Base-by-base conservation (phyloP, 2,888 invertebrate species). In the Tenthredo livida region DNA sequence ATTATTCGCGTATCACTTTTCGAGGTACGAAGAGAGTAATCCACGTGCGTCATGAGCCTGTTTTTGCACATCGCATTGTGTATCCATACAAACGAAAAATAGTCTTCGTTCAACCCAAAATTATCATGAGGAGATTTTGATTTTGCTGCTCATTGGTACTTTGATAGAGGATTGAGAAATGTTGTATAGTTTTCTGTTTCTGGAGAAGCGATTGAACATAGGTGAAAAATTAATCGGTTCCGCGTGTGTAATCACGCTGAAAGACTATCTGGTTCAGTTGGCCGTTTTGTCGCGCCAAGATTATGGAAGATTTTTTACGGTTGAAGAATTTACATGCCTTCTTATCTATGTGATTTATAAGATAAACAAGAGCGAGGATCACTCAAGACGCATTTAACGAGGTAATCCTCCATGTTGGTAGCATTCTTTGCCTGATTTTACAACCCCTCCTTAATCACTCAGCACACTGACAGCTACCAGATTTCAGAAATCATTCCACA, bases 261-360 rank as follows among this genome's bases (percentile, higher is more conserved):
- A 29, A 47, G 15, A 54, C 33, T 33, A 70, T 47, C 83, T 80
- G 61, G 70, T 84, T 73, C 65, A 84, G 47, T 72, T 33, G 40
- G 58, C 29, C 84, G 67, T 67, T 84, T 21, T 67, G 58, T 85
- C 78, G 84, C 84, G 85, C 85, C 80, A 87, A 88, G 91, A 91
- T 90, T 91, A 90, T 90, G 92, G 91, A 92, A 92, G 91, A 91
- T 89, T 92, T 92, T 89, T 25, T 29, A 50, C 77, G 5, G 58
- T 67, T 67, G 67, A 83, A 67, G 67, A 83, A 83, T 83, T 83
- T 86, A 87, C 88, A 88, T 89, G 89, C 89, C 90, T 91, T 91
- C 90, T 91, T 91, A 90, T 89, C 88, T 87, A 87, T 87, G 90
- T 93, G 93, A 93, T 93, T 93, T 93, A 93, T 89, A 92, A 91